Base-by-base conservation (phyloP, 1,140 invertebrate species). In the Octopus bimaculoides region DNA sequence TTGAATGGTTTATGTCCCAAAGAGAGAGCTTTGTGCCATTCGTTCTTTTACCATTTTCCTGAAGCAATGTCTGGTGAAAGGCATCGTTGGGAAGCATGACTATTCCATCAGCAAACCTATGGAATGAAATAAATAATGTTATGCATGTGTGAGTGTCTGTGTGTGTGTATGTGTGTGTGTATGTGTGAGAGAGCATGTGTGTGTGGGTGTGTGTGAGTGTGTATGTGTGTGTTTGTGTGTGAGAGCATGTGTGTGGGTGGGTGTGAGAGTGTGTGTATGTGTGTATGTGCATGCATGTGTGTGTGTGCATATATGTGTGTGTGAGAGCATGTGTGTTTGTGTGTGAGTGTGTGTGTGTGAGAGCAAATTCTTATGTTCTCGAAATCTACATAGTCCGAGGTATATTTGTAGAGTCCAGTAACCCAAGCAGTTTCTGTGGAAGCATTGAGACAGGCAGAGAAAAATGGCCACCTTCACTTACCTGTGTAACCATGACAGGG, bases 91-190 rank as follows among this genome's bases (percentile, higher is more conserved):
- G 61, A 94, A 94, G 85, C 89, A 97, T 75, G 90, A 92, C 17
- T 56, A 54, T 20, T 52, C 20, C 26, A 86, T 90, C 10, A 94
- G 93, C n/a, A 93, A 93, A 41, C 89, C 88, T 20, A 93, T 98
- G 26, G 96, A 95, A 4, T 94, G 94, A 0, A 96, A 97, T 90
- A 93, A 14, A 71, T 96, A 4, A 92, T 92, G 78, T 90, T 96
- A 5, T 41, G 26, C 26, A 92, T 96, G 80, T 93, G 93, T 12
- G 93, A 93, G 82, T 92, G 93, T 78, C 92, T 92, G 78, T 85
- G 17, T 73, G 4, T 14, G 52, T 71, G n/a, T 54, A 14, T 14
- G 4, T 55, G 20, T 20, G 7, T 26, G 53, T 69, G 5, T 78
- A 14, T 69, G 20, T n/a, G 7, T 78, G 52, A 12, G 74, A 75